Base-by-base conservation (phyloP, 2,797 vertebrate genomes). In the Sus cebifrons region DNA sequence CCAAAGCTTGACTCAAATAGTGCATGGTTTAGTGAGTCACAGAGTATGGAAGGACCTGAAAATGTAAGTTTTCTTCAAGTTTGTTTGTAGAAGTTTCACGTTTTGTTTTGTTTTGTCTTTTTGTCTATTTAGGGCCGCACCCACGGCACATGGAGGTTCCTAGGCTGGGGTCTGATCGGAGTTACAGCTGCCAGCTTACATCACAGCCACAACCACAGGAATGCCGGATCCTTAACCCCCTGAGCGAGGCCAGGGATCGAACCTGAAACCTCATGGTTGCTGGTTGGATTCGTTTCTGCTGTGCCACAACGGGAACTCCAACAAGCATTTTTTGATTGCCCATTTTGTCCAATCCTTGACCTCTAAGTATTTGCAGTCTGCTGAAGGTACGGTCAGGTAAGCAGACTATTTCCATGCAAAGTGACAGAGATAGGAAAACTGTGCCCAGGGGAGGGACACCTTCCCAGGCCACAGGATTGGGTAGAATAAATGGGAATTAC, bases 401-500 rank as follows among this genome's bases (percentile, higher is more conserved):
- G 44, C 15, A n/a, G 44, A 58, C 6, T 25, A 12, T 85, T 70
- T 58, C 54, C 3, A 32, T 82, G 52, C 44, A 89, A 49, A 83
- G 44, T 15, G 14, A 70, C 10, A 75, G 73, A 81, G 54, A 23
- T n/a, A 58, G 88, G 27, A 85, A 36, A 5, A 40, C 65, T 70
- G 14, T 60, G 70, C 21, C 27, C 54, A 52, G 49, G 18, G 23
- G 58, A 88, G 71, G 77, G 44, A 40, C 91, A 56, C 15, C 32
- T 88, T 91, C 60, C 40, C 15, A 84, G 88, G 52, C 21, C 52
- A 56, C 20, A 49, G 21, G 27, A 65, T 44, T 83, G 58, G 54
- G 77, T 2, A 70, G 62, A 81, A 89, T 93, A 94, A 88, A 64
- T 54, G 32, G 29, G 8, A 91, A 81, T 82, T 82, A 89, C 36